Conservation (phyloP, 1,140 invertebrate genomes). For the Zaprionus camerounensis region DNA sequence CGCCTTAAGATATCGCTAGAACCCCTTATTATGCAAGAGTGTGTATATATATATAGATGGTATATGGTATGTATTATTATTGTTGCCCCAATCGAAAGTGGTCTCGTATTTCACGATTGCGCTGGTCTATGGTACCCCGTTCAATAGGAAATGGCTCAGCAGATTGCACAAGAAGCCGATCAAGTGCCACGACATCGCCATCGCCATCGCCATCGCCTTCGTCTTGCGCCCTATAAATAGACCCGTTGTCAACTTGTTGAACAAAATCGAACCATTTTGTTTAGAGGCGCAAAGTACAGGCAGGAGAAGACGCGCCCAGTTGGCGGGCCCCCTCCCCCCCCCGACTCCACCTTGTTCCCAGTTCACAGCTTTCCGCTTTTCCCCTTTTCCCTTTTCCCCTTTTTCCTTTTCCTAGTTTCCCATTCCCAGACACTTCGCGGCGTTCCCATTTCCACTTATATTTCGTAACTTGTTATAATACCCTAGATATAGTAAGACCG, state of each 20-base stretch:
- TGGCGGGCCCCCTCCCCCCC: not conserved
- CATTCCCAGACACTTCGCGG: conserved; percentile 9
- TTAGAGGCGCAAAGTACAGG: conserved; percentile 13
- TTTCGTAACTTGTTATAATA: conserved; percentile 14
- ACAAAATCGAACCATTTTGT: conserved; percentile 48
- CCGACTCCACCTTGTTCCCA: not conserved
- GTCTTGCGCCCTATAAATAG: conserved; percentile 40
- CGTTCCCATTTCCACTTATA: conserved; percentile 2
- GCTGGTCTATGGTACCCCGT: not conserved
- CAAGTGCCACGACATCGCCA: conserved; percentile 22
- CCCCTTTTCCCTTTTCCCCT: too few species aligned
- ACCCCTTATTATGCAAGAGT: conserved; percentile 45
- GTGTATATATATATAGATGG: not conserved
- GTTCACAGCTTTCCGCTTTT: not conserved
- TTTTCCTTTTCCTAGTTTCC: too few species aligned
- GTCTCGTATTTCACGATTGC: conserved; percentile 50
- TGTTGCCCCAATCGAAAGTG: conserved; percentile 14
- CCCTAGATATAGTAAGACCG: conserved; percentile 10
- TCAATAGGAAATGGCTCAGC: conserved; percentile 33
- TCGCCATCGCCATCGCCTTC: not conserved
- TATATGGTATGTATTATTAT: conserved; percentile 11
- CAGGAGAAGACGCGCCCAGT: conserved; percentile 25
- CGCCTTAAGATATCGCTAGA: conserved; percentile 3
- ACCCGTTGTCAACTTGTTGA: conserved; percentile 50
- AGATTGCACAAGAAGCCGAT: conserved; percentile 40